Base-by-base conservation (phyloP, 2,797 vertebrate genomes). In the Clarias fuscus region DNA sequence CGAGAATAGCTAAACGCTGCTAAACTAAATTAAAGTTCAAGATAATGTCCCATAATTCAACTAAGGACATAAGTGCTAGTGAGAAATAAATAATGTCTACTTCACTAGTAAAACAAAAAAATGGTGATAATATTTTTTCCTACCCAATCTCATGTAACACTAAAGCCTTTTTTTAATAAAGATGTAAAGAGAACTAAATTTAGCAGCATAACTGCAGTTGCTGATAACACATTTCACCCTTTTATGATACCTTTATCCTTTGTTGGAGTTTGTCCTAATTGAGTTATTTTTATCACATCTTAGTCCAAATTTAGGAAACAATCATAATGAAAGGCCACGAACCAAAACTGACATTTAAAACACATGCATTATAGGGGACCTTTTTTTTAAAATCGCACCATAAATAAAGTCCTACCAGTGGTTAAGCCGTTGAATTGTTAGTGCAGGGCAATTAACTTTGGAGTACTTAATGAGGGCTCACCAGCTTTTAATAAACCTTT, bases 381-480 rank as follows among this genome's bases (percentile, higher is more conserved):
- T 1, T 18, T 14, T 40, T 43, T 68, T 33, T 27, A 14, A 82
- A 30, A 68, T 82, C 20, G 43, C 64, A 7, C 30, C 24, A 22
- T 82, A 68, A 53, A 68, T 68, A 53, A 67, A 80, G 40, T 30
- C n/a, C 40, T 33, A 68, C 17, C 62, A 33, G 67, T 56, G 64
- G 43, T 70, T 67, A 33, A 68, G 11, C 37, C 5, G n/a, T 64
- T 68, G 80, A 58, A 71, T 70, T 83, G 81, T 70, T 83, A 58
- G n/a, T 68, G 43, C 62, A 56, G 40, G 80, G 62, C 43, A 68
- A 82, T 82, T 82, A 56, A 82, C 80, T 70, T 56, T 58, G 18
- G 24, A 70, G 64, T 15, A 14, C 13, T 70, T 82, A 70, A 71
- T 56, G 48, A 58, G 30, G 30, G 27, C 81, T 33, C 18, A 6